Evolutionary conservation across 2,113 vertebrate genomes (phyloP), one percentile per base, ranked within the genome.

Genomic region (Microtus oregoni): DNA sequence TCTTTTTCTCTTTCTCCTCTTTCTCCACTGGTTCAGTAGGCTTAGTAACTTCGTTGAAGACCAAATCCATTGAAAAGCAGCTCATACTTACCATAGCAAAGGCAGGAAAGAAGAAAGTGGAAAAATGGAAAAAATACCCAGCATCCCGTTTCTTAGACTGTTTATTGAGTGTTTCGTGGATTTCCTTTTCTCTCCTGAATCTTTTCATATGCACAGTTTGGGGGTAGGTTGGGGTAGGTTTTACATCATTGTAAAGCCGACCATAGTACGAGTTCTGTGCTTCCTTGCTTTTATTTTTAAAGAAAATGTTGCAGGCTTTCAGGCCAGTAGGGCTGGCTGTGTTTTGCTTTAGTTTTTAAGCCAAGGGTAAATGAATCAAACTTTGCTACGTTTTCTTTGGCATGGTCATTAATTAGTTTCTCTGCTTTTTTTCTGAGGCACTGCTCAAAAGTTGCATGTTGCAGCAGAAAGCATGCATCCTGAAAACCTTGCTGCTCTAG

Each of bases 41-140:
- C 52, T 50, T 72, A n/a, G 92, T 82, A 70, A 77, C 89, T 97
- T 93, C 76, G 73, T 35, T 95, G 35, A 90, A 94, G 55, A 72
- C 75, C 75, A 67, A 92, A 86, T 78, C 79, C 15, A 81, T 28
- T 92, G 61, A 72, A 92, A 94, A 89, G 41, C 75, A 93, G 67
- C 41, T 92, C 26, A 58, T 58, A 58, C 67, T 94, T 55, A 50
- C 82, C 81, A 78, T 93, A 93, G 72, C 82, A 86, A 89, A 67
- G 58, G n/a, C 12, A 85, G 79, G 87, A 85, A 95, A 86, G 3
- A 55, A 70, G 10, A 89, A 90, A 86, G 28, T 78, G 50, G 82
- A 82, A 76, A 96, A 86, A 32, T 78, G 41, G 82, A 82, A 76
- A 76, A 96, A 89, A 95, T 5, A 32, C 20, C 2, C 30, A n/a